Evolutionary conservation across 2,113 vertebrate species (phyloP), one percentile per base, ranked within the genome.

Genomic region (Ochotona princeps): DNA sequence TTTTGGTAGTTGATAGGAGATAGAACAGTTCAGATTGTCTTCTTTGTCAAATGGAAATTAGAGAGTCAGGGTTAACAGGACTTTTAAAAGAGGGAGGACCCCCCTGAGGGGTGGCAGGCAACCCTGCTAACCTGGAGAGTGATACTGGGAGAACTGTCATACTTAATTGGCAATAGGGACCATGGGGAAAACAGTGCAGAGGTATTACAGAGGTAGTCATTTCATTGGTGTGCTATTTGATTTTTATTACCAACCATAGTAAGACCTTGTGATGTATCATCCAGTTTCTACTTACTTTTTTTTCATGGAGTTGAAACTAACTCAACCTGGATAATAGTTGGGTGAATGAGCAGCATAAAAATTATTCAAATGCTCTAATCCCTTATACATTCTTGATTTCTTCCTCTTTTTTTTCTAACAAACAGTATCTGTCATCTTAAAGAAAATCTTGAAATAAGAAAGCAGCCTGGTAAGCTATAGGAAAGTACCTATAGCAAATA

Each of bases 91-190:
- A 7, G 28, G 57, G 21, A 32, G 10, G 30, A 15, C 23, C 20
- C 1, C 5, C 1, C 0, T 2, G 26, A 38, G 30, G 65, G 23
- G 12, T 0, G 32, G 63, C 2, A 28, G 17, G 17, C 1, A 14
- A 11, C 23, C 10, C 4, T 0, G n/a, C 9, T 7, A 2, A 86
- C 9, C 11, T 0, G 1, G 17, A 35, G 11, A 26, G 17, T 49
- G 47, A 8, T 21, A 14, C 0, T 3, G 17, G 10, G 3, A 11
- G n/a, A 66, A 23, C 2, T 25, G 17, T 20, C 8, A 57, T 9
- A 10, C 21, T 28, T 80, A 25, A n/a, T 1, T 61, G 57, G 66
- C 54, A n/a, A 6, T 0, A 44, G 28, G 8, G 20, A 4, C 14
- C 15, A 4, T 14, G 30, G 12, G 28, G 17, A 7, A 90, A 44